These are phyloP conservation scores for Paramacrobiotus metropolitanus DNA, from an alignment of 1,140 invertebrate genomes.

Conservation along the genomic window DNA sequence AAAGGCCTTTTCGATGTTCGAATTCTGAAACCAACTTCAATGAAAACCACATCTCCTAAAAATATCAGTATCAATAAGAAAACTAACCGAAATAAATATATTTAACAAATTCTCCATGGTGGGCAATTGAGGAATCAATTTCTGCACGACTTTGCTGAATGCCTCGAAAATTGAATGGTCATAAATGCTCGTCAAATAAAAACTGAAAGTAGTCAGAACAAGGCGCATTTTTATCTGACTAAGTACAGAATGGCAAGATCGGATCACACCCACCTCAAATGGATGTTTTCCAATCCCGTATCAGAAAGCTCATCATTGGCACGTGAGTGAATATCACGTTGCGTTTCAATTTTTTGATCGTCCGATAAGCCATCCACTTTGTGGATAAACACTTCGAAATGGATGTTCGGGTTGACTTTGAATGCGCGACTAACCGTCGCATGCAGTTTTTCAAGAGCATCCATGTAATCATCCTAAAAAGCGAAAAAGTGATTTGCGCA, in stretches of 20 bases:
- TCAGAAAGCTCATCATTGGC: constrained; percentile 82
- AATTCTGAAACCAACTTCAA: constrained; percentile 67
- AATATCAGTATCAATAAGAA: too few relatives aligned
- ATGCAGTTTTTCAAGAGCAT: constrained; percentile 74
- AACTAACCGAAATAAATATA: constrained; percentile 89
- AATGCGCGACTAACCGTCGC: constrained; percentile 79
- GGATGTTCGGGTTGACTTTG: constrained; percentile 82
- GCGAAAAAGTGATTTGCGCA: background rate
- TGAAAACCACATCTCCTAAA: too few relatives aligned
- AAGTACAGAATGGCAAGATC: too few relatives aligned
- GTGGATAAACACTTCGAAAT: constrained; percentile 96
- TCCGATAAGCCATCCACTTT: constrained; percentile 96
- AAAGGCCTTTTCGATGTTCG: constrained; percentile 91
- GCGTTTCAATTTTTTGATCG: constrained; percentile 94
- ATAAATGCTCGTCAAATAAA: constrained; percentile 95
- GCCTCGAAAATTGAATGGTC: constrained; percentile 99
- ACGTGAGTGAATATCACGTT: constrained; percentile 86
- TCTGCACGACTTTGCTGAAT: constrained; percentile 98
- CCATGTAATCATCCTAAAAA: constrained; percentile 74
- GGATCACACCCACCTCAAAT: constrained; percentile 20
- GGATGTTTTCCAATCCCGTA: constrained; percentile 36
- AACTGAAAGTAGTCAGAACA: constrained; percentile 29
- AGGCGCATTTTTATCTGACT: constrained; percentile 11
- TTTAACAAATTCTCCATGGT: constrained; percentile 95
- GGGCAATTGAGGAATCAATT: constrained; percentile 86